Evolutionary conservation across 2,113 vertebrate genomes (phyloP), one percentile per base, ranked within the genome.

Genomic region (Rhagologus leucostigma): DNA sequence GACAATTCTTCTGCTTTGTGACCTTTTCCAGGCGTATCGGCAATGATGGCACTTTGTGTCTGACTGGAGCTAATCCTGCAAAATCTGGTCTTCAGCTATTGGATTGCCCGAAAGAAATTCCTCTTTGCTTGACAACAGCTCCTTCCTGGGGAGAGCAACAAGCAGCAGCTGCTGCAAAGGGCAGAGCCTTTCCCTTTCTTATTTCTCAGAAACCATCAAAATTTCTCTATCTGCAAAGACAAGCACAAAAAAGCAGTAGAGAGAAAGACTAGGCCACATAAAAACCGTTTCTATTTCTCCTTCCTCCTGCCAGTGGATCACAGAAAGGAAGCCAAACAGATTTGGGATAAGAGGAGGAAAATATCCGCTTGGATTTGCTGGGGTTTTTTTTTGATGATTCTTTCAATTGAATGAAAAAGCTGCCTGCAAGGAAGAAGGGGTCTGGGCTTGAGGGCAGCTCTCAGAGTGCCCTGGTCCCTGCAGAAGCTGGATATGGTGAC

Each of bases 311-410:
- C 7, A 27, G 2, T 2, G 7, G 14, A 32, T 11, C 21, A 19
- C 14, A 59, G 53, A 50, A 19, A 35, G 15, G 26, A 78, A 37
- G 41, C 50, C 1, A 1, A 63, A 30, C 0, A 21, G 21, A n/a
- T 53, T 16, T 57, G 21, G n/a, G 35, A 16, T n/a, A 29, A 80
- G 6, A 37, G 18, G 22, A 39, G 14, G 41, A 35, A 49, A 33
- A 86, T 11, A 3, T 8, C 2, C 4, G 42, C 33, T 68, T 59
- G 53, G 47, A 29, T 55, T 60, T 62, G 21, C 11, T 1, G 3
- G 9, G 9, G 0, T 1, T 27, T 68, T 74, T 62, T 62, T 71
- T 35, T 35, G 16, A 30, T 4, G 0, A 2, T n/a, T 81, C 7
- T 41, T 62, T 26, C 41, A 41, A 4, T 4, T 35, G 63, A 15